Conservation (phyloP, 2,113 vertebrate genomes). For the Lamprotornis superbus region DNA sequence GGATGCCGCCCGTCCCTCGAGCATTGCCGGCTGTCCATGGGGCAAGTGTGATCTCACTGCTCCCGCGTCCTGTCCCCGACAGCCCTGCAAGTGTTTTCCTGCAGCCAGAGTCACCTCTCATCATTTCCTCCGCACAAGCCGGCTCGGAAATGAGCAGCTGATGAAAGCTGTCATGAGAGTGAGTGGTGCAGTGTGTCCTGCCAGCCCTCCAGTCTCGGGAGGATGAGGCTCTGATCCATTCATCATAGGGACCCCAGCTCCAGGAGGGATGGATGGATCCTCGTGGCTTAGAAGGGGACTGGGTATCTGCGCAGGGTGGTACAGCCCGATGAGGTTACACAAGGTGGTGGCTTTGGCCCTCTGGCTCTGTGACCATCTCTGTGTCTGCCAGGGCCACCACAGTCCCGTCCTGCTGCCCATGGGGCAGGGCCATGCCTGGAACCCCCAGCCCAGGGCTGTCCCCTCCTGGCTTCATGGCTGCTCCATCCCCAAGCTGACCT, state of each 20-base stretch:
- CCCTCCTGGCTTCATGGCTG: neutral
- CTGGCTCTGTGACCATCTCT: accelerated
- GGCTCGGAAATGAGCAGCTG: neutral
- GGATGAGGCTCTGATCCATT: neutral
- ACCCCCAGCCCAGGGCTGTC: accelerated
- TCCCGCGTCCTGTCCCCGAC: neutral
- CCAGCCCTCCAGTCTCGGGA: accelerated
- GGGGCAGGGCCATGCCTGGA: neutral
- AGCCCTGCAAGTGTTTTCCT: neutral
- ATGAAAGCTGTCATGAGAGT: neutral
- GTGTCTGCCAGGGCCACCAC: accelerated
- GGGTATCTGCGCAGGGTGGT: accelerated
- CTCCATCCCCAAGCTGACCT: neutral
- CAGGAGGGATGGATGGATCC: neutral
- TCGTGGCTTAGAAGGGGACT: neutral
- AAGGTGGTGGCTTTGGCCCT: accelerated
- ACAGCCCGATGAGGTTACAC: accelerated
- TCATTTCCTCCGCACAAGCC: neutral
- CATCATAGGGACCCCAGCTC: neutral
- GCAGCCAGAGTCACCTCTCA: neutral
- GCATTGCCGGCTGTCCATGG: neutral
- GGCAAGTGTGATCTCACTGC: neutral
- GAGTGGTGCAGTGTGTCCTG: neutral
- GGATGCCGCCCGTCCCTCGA: neutral
- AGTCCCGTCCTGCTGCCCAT: accelerated